Evolutionary conservation across 2,888 invertebrate species (phyloP).

Genomic region (Heliconius aoede): DNA sequence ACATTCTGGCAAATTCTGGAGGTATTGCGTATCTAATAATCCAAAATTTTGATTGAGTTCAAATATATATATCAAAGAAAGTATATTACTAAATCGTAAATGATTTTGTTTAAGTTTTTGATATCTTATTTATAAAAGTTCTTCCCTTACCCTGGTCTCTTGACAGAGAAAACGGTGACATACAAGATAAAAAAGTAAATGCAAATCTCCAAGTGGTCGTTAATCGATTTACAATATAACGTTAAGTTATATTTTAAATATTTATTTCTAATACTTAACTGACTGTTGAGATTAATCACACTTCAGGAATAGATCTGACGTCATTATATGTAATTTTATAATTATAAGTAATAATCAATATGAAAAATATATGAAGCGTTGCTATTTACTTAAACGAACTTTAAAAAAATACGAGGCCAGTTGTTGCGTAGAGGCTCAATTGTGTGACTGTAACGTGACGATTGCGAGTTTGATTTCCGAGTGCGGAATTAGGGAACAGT

Average conservation of each 20-base stretch:
- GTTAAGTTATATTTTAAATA: constrained; percentile 19
- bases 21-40: no score
- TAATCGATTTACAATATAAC: neutral
- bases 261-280: constrained; percentile 9
- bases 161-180: neutral
- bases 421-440: no score
- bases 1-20: no score
- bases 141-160: neutral
- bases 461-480: no score
- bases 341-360: constrained; percentile 18
- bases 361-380: neutral
- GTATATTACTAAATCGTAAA: no score
- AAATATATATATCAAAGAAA: no score
- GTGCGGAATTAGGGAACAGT: no score
- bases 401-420: constrained; percentile 43
- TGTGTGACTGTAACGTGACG: no score
- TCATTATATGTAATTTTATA: constrained; percentile 8
- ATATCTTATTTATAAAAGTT: no score
- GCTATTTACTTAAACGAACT: constrained; percentile 19
- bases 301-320: constrained; percentile 11
- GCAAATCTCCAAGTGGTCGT: neutral
- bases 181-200: neutral
- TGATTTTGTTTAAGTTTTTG: no score
- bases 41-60: no score
- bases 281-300: constrained; percentile 12